A percentile compares a stretch with the other conserved stretches of the same genome.
Evolutionary conservation across 2,113 vertebrate species (phyloP).

Genomic region (Octodon degus): DNA sequence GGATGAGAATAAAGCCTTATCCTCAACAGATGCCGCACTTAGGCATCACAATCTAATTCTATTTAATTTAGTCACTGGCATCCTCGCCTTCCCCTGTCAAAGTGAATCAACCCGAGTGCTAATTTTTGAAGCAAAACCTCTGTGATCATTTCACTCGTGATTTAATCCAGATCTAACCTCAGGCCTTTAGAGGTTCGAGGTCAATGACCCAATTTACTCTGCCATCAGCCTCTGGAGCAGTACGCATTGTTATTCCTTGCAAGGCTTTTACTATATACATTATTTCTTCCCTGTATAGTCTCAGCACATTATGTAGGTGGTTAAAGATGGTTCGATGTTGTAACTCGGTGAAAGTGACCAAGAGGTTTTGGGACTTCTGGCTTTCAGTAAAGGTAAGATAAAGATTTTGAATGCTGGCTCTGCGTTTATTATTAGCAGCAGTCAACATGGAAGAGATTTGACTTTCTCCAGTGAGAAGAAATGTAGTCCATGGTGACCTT

Average conservation of each 20-base stretch:
- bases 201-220: slow-evolving; percentile 90
- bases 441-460: background rate
- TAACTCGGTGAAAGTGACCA: slow-evolving; percentile 52
- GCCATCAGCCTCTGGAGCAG: slow-evolving; percentile 78
- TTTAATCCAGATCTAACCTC: slow-evolving; percentile 90
- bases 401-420: background rate
- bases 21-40: slow-evolving; percentile 88
- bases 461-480: slow-evolving; percentile 24
- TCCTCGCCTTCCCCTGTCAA: slow-evolving; percentile 90
- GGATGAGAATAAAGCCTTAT: slow-evolving; percentile 79
- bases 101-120: slow-evolving; percentile 89
- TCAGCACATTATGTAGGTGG: slow-evolving; percentile 42
- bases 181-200: slow-evolving; percentile 87
- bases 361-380: background rate
- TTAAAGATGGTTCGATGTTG: background rate
- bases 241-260: slow-evolving; percentile 60
- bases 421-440: background rate
- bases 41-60: slow-evolving; percentile 85
- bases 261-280: slow-evolving; percentile 7
- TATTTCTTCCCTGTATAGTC: background rate
- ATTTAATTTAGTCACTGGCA: slow-evolving; percentile 89
- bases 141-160: slow-evolving; percentile 90
- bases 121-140: slow-evolving; percentile 90
- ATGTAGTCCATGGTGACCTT: background rate
- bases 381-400: background rate